Conservation (phyloP, 1,140 invertebrate species). For the Capitella teleta region DNA sequence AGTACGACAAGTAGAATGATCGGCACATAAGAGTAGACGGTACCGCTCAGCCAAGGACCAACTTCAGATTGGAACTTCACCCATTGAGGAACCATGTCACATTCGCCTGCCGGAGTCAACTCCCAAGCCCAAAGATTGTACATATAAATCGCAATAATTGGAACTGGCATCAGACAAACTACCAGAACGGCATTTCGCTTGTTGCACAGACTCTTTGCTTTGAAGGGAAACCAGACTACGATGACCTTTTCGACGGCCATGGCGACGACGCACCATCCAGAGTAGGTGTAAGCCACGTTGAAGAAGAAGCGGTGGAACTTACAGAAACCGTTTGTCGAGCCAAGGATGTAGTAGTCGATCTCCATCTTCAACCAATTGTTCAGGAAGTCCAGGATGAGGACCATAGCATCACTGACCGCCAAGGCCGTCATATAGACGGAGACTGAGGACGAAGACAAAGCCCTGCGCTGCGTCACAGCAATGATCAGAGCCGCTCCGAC, state of each 20-base stretch:
- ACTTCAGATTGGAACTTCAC: no score
- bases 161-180: no score
- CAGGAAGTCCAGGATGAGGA: not conserved
- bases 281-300: not conserved
- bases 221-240: not conserved
- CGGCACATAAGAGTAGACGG: no score
- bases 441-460: not conserved
- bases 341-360: not conserved
- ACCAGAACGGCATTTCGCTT: no score
- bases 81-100: no score
- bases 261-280: not conserved
- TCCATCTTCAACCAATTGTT: constrained; percentile 1
- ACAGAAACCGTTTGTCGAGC: not conserved
- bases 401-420: not conserved
- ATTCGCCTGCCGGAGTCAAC: no score
- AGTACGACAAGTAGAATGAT: no score
- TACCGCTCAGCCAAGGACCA: no score
- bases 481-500: not conserved
- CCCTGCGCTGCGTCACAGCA: not conserved
- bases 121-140: no score
- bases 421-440: not conserved
- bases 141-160: no score
- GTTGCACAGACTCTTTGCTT: no score
- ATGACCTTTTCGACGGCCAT: not conserved
- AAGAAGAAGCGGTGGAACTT: constrained; percentile 3